Evolutionary conservation across 2,888 invertebrate species (phyloP), one percentile per base, ranked within the genome.

Genomic region (Andrena flavipes): DNA sequence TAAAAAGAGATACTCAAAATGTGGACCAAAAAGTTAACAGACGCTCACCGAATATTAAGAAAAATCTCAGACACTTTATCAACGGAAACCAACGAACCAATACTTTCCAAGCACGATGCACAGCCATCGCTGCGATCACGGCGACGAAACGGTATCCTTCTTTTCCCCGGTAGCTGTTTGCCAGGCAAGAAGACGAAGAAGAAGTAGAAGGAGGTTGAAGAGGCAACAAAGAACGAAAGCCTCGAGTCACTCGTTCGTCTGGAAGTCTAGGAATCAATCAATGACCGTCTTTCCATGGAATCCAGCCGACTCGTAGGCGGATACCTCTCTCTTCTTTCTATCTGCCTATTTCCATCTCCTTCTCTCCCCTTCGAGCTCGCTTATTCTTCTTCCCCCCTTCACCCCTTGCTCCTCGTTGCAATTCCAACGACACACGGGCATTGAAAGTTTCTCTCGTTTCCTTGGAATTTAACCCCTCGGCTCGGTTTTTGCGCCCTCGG

Each of bases 201-300:
- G 69, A 35, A 60, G 69, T 29, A 26, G 16, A 63, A 48, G 59
- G 48, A 23, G 48, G 49, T 16, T 30, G 71, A 67, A 23, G 51
- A 74, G 68, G 68, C 70, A 70, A 72, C 74, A 78, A 74, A 76
- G 80, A 83, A 83, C 64, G 75, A 73, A 73, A 79, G 70, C 33
- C 35, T 54, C 73, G 76, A 76, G 70, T 84, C 70, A 68, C 65
- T 82, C 59, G 70, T 72, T 68, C 73, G 79, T 80, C 83, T 78
- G 80, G 59, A 80, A 81, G 63, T 80, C 82, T 85, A 83, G 76
- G 85, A 86, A 86, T 85, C 83, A 84, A 86, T 86, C 83, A 86
- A 80, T 76, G 85, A 77, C 76, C 80, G 72, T 85, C 83, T 79
- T 85, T 85, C 73, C 79, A 8, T 54, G 83, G 77, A 86, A 80